A percentile compares a stretch with the other conserved stretches of the same genome.
Evolutionary conservation across 2,797 vertebrate genomes (phyloP).

Genomic region (Fundulus diaphanus): DNA sequence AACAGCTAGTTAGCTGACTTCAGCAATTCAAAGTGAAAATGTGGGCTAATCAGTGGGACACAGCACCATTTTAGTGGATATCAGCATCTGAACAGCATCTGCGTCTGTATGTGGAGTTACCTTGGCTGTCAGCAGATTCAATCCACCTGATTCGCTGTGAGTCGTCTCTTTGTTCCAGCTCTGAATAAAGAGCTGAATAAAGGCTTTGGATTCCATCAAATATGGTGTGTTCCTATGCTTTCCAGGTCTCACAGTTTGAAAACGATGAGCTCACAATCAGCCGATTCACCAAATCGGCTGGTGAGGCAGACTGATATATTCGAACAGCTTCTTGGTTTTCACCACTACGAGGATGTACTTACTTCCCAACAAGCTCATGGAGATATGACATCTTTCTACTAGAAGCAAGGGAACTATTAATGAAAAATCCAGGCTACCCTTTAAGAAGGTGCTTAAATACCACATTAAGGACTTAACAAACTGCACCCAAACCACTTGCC

Average conservation of each 20-base stretch:
- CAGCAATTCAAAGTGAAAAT: not conserved
- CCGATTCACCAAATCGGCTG: not conserved
- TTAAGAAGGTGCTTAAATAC: constrained; percentile 38
- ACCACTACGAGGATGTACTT: not conserved
- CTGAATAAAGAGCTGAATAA: not conserved
- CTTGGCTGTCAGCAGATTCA: not conserved
- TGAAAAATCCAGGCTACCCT: constrained; percentile 33
- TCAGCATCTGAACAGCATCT: not conserved
- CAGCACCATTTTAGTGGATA: not conserved
- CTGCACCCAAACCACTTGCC: constrained; percentile 14
- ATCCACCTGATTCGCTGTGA: not conserved
- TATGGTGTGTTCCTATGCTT: not conserved
- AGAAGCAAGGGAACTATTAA: not conserved
- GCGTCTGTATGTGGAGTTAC: not conserved
- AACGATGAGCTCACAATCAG: not conserved
- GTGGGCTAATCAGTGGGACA: not conserved
- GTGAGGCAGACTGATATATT: not conserved
- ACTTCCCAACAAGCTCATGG: not conserved
- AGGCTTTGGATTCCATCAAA: not conserved
- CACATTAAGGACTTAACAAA: constrained; percentile 22
- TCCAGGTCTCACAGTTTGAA: not conserved
- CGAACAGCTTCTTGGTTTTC: not conserved
- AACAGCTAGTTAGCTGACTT: not conserved
- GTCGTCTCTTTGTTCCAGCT: not conserved
- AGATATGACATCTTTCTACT: not conserved